Evolutionary conservation across 2,113 vertebrate genomes (phyloP).

Genomic region (Coregonus clupeaformis): DNA sequence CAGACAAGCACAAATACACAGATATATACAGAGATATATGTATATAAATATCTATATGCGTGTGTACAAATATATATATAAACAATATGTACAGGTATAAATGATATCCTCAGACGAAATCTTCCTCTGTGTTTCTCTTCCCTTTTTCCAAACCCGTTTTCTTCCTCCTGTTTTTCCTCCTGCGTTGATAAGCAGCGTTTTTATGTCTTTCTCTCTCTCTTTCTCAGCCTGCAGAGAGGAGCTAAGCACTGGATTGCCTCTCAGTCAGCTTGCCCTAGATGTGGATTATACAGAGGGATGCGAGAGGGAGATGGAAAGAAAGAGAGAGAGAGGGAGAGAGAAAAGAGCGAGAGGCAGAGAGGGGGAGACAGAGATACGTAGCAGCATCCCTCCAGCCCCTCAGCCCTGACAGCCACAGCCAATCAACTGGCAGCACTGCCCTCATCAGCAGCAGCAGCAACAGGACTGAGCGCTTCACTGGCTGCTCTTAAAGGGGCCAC

Average conservation of each 20-base stretch:
- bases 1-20: constrained; percentile 78
- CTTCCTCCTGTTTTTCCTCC: constrained; percentile 65
- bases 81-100: constrained; percentile 76
- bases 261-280: constrained; percentile 84
- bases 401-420: constrained; percentile 81
- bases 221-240: constrained; percentile 78
- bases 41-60: constrained; percentile 72
- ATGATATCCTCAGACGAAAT: constrained; percentile 76
- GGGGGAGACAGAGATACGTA: constrained; percentile 51
- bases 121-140: constrained; percentile 69
- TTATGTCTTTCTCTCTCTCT: constrained; percentile 64
- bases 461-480: constrained; percentile 75
- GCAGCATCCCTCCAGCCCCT: constrained; percentile 83
- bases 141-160: constrained; percentile 58
- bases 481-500: constrained; percentile 81
- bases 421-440: constrained; percentile 82
- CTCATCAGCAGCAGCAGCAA: constrained; percentile 40
- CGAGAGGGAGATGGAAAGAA: constrained; percentile 61
- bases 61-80: constrained; percentile 79
- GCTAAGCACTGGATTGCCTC: constrained; percentile 76
- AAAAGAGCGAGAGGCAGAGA: constrained; percentile 14
- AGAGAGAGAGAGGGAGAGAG: constrained; percentile 35
- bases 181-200: constrained; percentile 69
- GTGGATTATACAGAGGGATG: constrained; percentile 81
- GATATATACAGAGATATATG: constrained; percentile 76